A percentile compares a stretch with the other conserved stretches of the same genome.
Evolutionary conservation across 2,113 vertebrate species (phyloP).

Genomic region (Fregetta grallaria): DNA sequence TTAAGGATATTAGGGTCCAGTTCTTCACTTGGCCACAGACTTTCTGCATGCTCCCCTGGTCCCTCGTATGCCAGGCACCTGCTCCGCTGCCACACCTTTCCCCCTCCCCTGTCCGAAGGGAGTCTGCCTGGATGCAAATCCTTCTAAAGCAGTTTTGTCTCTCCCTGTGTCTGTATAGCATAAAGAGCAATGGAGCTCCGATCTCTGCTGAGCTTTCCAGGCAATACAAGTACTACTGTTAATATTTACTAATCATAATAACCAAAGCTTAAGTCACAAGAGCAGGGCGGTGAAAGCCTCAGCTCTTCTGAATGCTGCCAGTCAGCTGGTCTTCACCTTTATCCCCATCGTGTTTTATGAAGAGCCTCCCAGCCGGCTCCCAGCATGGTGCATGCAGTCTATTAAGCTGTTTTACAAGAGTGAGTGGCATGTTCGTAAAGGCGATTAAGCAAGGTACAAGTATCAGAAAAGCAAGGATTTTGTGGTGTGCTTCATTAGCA

Average conservation of each 20-base stretch:
- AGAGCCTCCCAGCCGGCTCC: background rate
- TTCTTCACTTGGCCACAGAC: background rate
- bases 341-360: background rate
- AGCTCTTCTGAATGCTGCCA: background rate
- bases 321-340: background rate
- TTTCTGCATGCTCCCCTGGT: background rate
- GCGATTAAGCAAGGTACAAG: background rate
- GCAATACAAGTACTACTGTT: background rate
- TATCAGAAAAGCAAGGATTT: background rate
- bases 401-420: background rate
- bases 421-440: background rate
- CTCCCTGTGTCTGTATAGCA: background rate
- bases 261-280: background rate
- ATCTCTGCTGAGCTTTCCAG: background rate
- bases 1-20: background rate
- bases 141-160: background rate
- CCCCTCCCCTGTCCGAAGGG: rapidly evolving
- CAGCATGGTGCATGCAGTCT: background rate
- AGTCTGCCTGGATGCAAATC: background rate
- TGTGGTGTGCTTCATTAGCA: background rate
- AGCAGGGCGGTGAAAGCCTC: background rate
- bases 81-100: rapidly evolving
- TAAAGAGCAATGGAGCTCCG: background rate
- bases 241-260: background rate
- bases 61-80: rapidly evolving